These are phyloP conservation scores for Rhamphomyia laevipes DNA, from an alignment of 2,888 invertebrate genomes.

Conservation along the genomic window DNA sequence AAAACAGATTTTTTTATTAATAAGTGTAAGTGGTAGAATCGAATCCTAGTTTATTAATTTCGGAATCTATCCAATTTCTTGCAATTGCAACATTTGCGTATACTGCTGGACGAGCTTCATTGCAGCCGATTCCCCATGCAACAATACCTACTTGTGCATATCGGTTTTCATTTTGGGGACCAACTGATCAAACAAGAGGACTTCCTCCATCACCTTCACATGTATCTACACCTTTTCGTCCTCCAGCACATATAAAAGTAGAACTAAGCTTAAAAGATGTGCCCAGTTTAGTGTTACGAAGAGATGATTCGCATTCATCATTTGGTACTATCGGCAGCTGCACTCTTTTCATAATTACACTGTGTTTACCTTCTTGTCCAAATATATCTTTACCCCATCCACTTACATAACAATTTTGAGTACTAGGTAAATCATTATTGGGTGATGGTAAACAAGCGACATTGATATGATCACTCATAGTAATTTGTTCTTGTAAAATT, in stretches of 20 bases:
- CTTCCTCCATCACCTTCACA: slow-evolving; percentile 75
- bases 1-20: neutral
- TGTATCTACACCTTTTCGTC: slow-evolving; percentile 59
- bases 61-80: slow-evolving; percentile 59
- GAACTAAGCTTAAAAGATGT: slow-evolving; percentile 49
- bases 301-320: slow-evolving; percentile 45
- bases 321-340: slow-evolving; percentile 54
- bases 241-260: slow-evolving; percentile 71
- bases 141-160: slow-evolving; percentile 72
- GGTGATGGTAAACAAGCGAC: slow-evolving; percentile 56
- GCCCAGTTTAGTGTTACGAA: slow-evolving; percentile 56
- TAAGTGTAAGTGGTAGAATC: slow-evolving; percentile 30
- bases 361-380: slow-evolving; percentile 50
- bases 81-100: slow-evolving; percentile 60
- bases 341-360: slow-evolving; percentile 63
- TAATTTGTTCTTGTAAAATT: slow-evolving; percentile 44
- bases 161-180: slow-evolving; percentile 41
- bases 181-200: slow-evolving; percentile 55
- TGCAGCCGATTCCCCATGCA: slow-evolving; percentile 86
- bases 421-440: slow-evolving; percentile 40
- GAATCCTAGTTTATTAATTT: slow-evolving; percentile 42
- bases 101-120: slow-evolving; percentile 59
- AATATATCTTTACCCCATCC: slow-evolving; percentile 72
- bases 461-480: slow-evolving; percentile 54
- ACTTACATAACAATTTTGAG: slow-evolving; percentile 53